Percentiles rank a stretch among this genome's conserved stretches.
Evolutionary conservation across 2,113 vertebrate genomes (phyloP).

Genomic region (Nothobranchius furzeri): DNA sequence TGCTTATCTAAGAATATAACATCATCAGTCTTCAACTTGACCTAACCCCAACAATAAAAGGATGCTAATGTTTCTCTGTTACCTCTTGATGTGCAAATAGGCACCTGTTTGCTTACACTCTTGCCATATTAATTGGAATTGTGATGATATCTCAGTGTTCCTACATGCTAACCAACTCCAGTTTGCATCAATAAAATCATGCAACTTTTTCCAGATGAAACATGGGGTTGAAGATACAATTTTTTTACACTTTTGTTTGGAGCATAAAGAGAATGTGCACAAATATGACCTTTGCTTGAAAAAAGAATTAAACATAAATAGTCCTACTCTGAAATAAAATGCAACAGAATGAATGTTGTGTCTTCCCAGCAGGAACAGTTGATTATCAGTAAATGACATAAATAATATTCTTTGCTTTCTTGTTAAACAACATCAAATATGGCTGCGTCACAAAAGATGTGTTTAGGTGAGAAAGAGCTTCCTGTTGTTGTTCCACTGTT

Average conservation of each 20-base stretch:
- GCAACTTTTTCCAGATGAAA: too few relatives aligned
- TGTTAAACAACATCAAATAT: background rate
- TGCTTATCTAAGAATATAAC: background rate
- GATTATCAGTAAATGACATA: background rate
- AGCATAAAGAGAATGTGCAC: background rate
- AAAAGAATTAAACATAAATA: background rate
- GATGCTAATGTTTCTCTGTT: background rate
- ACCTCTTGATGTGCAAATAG: slow-evolving; percentile 13
- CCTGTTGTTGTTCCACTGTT: background rate
- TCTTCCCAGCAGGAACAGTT: background rate
- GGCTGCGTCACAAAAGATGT: too few relatives aligned
- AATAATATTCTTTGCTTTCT: background rate
- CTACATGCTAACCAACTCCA: background rate
- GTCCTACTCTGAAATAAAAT: background rate
- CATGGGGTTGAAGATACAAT: too few relatives aligned
- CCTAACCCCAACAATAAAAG: slow-evolving; percentile 5
- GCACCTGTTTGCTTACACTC: slow-evolving; percentile 1
- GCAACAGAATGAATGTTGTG: background rate
- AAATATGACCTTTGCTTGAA: background rate
- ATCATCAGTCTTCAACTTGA: background rate
- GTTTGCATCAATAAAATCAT: background rate
- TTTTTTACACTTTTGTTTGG: too few relatives aligned
- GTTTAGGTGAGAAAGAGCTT: background rate
- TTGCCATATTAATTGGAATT: slow-evolving; percentile 2
- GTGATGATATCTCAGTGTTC: background rate